Base-by-base conservation (phyloP, 30 jellyfish, hydroid and myxozoan species). In the Turritopsis dohrnii region DNA sequence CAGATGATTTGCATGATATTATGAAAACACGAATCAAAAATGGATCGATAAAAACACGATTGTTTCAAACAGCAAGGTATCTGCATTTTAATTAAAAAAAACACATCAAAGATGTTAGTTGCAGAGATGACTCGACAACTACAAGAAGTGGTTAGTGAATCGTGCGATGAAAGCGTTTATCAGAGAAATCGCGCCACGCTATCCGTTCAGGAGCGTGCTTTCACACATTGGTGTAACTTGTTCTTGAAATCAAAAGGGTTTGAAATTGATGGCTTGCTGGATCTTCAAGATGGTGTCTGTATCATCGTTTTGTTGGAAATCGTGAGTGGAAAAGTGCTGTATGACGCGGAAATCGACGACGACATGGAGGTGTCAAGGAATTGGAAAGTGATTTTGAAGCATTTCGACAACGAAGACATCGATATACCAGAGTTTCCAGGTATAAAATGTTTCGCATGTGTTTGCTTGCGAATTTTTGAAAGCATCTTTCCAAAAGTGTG, bases 181-280 rank as follows among this genome's bases (percentile, higher is more conserved):
- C 4, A 27, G 0, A n/a, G 77, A 27, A 27, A 69, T 0, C 0
- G 9, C 0, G 9, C 77, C 9, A n/a, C 77, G 22, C 17, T 69
- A 0, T n/a, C 31, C 8, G 88, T 90, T 28, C 96, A 90, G 83
- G 97, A 90, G 65, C 60, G 81, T 72, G 83, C 88, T n/a, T 87
- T 90, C 76, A 85, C 86, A 53, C 89, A 86, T n/a, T 90, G 97
- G 97, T 90, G 97, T 60, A 90, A 90, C 79, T 76, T 90, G 80
- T 86, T 81, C 79, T 60, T 90, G 88, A 87, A 84, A 21, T 41
- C 88, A 0, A 88, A 54, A 54, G 90, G 90, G 23, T 52, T 76
- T 75, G 94, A 85, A 66, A 89, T 89, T 25, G 87, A 84, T 8
- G 60, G 87, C 18, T 52, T 89, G 83, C 18, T 83, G 7, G 88